Percentiles rank a stretch among this genome's conserved stretches.
Conservation (phyloP, 2,888 invertebrate species). For the Brachylomia viminalis region DNA sequence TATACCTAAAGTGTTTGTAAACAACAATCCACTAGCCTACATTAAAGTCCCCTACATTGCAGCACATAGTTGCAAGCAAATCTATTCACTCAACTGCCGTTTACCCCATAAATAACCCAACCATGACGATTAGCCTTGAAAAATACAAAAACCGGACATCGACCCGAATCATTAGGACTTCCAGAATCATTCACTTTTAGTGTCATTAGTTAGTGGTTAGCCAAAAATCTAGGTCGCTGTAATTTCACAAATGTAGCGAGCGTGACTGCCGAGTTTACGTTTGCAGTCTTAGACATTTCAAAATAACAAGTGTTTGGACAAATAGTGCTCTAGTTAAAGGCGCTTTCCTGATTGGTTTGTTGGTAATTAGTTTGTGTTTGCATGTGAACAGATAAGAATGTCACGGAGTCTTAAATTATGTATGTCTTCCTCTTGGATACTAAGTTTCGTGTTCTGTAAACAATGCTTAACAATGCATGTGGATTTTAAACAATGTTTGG, state of each 20-base stretch:
- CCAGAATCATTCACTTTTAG: slow-evolving; percentile 57
- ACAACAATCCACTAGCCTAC: slow-evolving; percentile 24
- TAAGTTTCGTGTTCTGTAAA: slow-evolving; percentile 12
- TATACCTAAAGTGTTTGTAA: slow-evolving; percentile 17
- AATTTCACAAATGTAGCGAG: slow-evolving; percentile 70
- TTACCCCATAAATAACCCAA: slow-evolving; percentile 48
- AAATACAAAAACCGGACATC: slow-evolving; percentile 50
- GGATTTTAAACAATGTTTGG: slow-evolving; percentile 21
- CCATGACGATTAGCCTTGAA: slow-evolving; percentile 56
- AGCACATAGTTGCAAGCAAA: slow-evolving; percentile 25
- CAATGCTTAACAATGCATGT: slow-evolving; percentile 28
- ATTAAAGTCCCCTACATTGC: slow-evolving; percentile 39
- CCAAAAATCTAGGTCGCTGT: slow-evolving; percentile 65
- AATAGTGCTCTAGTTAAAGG: slow-evolving; percentile 54
- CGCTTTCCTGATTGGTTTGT: slow-evolving; percentile 47
- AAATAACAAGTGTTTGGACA: slow-evolving; percentile 48
- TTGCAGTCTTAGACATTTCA: slow-evolving; percentile 31
- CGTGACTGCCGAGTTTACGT: slow-evolving; percentile 65
- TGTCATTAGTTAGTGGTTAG: slow-evolving; percentile 59
- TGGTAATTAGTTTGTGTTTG: slow-evolving; percentile 51
- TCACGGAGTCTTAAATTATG: slow-evolving; percentile 37
- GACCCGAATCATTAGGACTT: slow-evolving; percentile 52
- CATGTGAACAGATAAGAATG: slow-evolving; percentile 54
- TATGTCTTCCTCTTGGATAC: slow-evolving; percentile 40
- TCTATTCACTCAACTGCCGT: slow-evolving; percentile 37